Conservation (phyloP, 2,797 vertebrate genomes). For the Sebastes glaucus region DNA sequence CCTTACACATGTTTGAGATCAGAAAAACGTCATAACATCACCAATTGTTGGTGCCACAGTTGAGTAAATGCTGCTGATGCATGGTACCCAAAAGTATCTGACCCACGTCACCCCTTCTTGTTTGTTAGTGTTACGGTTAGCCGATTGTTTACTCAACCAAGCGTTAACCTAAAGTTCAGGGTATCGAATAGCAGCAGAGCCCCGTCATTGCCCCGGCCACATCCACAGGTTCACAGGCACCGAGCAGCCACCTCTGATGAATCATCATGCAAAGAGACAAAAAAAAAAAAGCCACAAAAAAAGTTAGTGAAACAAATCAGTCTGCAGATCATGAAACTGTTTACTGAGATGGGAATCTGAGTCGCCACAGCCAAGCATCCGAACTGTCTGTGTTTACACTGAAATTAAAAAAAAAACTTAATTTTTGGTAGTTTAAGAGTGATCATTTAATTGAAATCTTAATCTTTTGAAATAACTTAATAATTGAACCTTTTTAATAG, state of each 20-base stretch:
- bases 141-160: conserved; percentile 25
- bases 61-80: conserved; percentile 42
- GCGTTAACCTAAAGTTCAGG: conserved; percentile 28
- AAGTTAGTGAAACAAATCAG: conserved; percentile 29
- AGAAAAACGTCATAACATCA: background rate
- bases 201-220: conserved; percentile 5
- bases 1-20: background rate
- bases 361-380: background rate
- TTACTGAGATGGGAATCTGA: conserved; percentile 29
- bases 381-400: background rate
- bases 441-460: background rate
- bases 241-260: conserved; percentile 47
- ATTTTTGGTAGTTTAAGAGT: background rate
- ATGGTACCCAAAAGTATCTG: conserved; percentile 7
- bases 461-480: background rate
- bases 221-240: conserved; percentile 26
- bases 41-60: conserved; percentile 1
- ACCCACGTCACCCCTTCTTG: conserved; percentile 19
- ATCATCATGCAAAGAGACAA: conserved; percentile 64
- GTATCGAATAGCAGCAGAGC: conserved; percentile 32
- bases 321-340: conserved; percentile 14
- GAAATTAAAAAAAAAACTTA: background rate
- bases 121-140: conserved; percentile 44
- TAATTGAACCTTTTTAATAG: background rate
- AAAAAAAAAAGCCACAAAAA: conserved; percentile 33